Conservation (phyloP, 2,797 vertebrate genomes). For the Coluber constrictor region DNA sequence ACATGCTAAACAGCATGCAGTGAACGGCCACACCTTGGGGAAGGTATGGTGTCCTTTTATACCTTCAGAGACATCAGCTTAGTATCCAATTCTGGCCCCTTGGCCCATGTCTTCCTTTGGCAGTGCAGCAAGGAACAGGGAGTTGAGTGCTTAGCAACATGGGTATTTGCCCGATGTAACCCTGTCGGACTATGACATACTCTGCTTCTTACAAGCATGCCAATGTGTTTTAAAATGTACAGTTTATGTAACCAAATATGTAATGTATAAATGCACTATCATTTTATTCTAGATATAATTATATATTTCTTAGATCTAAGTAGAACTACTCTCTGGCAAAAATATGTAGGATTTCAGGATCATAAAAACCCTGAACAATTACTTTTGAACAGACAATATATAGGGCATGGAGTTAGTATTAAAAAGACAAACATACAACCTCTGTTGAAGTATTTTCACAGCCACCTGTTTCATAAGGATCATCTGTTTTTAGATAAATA, state of each 20-base stretch:
- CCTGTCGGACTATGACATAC: too few relatives aligned
- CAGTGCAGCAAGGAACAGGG: too few relatives aligned
- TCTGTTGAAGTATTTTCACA: slow-evolving; percentile 33
- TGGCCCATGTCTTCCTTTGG: too few relatives aligned
- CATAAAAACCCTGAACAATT: not conserved
- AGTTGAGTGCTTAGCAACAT: too few relatives aligned
- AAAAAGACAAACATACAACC: not conserved
- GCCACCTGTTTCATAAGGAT: not conserved
- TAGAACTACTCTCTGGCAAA: not conserved
- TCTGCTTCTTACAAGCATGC: not conserved
- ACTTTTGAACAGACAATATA: not conserved
- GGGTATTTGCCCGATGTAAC: too few relatives aligned
- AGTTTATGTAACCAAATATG: not conserved
- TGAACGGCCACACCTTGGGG: too few relatives aligned
- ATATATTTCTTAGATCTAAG: not conserved
- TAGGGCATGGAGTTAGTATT: not conserved
- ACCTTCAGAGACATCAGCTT: too few relatives aligned
- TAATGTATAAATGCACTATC: not conserved
- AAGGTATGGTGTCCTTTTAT: too few relatives aligned
- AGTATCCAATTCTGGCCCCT: too few relatives aligned
- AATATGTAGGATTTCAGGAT: not conserved
- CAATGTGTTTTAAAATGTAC: slow-evolving; percentile 1
- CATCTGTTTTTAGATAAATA: not conserved
- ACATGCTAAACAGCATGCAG: too few relatives aligned
- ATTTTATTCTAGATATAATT: slow-evolving; percentile 3